These are phyloP conservation scores for Calliphora vicina DNA, from an alignment of 1,140 invertebrate genomes.

Conservation along the genomic window DNA sequence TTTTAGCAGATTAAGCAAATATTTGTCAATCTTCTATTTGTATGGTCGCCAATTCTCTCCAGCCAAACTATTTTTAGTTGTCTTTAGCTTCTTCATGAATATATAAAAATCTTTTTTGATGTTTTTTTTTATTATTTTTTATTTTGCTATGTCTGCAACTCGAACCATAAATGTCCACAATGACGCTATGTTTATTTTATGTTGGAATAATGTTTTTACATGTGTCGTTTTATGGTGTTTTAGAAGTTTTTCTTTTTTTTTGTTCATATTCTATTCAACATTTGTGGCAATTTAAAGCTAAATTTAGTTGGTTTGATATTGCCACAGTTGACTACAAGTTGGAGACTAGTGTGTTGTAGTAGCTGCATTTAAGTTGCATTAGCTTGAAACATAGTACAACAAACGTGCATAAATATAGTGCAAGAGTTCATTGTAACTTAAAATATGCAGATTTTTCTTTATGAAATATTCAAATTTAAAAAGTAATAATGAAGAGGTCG, in stretches of 20 bases:
- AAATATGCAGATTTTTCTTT: not conserved
- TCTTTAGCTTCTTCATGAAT: too few species aligned
- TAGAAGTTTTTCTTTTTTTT: not conserved
- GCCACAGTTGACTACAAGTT: not conserved
- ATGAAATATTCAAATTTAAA: too few species aligned
- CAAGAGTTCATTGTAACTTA: slow-evolving; percentile 25
- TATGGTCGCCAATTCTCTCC: too few species aligned
- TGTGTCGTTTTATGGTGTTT: not conserved
- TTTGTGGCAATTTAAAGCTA: not conserved
- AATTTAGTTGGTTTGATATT: not conserved
- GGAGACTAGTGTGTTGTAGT: not conserved
- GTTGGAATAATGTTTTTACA: not conserved
- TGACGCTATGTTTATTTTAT: not conserved
- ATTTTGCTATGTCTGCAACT: not conserved
- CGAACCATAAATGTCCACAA: not conserved
- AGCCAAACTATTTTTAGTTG: too few species aligned
- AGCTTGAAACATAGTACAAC: too few species aligned
- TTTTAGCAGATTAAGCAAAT: too few species aligned
- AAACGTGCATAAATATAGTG: not conserved
- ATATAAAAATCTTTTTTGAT: not conserved
- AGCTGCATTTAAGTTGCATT: not conserved
- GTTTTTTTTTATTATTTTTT: not conserved
- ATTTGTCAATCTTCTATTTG: too few species aligned
- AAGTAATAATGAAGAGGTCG: not conserved
- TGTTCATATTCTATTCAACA: not conserved